Base-by-base conservation (phyloP, 2,888 invertebrate genomes). In the Scaptomyza polygonia region DNA sequence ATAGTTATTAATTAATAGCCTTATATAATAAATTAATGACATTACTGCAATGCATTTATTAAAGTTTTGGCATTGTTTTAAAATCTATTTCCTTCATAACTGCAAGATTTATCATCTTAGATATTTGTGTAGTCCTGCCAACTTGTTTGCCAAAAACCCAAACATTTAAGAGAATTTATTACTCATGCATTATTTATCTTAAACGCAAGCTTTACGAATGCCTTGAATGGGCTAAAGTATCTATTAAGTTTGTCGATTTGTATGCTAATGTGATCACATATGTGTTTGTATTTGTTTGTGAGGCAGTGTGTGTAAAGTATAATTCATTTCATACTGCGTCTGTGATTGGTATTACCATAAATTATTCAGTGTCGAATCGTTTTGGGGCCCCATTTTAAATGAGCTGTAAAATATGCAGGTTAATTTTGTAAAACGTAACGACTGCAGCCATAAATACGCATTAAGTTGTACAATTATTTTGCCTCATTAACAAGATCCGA, bases 261-360 rank as follows among this genome's bases (percentile, higher is more conserved):
- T 62, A 76, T 72, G 72, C 69, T 56, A 69, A 76, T 76, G 55
- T 54, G 65, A 47, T 47, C 39, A 32, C 62, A 62, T 62, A 29
- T 29, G 12, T 25, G 9, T 49, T 39, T 55, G 29, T 52, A 21
- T 54, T 32, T 55, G 34, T 27, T 6, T 7, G n/a, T 44, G 16
- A 36, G 30, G 3, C n/a, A 44, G 14, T 45, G 58, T 56, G 29
- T 47, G 47, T 57, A n/a, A 44, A 59, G 39, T 64, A 77, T 74
- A 77, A 71, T 67, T 70, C 67, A 72, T 70, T 63, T 68, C 45
- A 72, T 45, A 65, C 69, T 68, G 70, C 68, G 59, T 72, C 67
- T 63, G 53, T 78, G 78, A 78, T 78, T 79, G 79, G 73, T 57
- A 79, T 66, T 76, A 69, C 55, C 77, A 85, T 83, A 79, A 69